A percentile compares a stretch with the other conserved stretches of the same genome.
Conservation (phyloP, 2,797 vertebrate genomes). For the Peromyscus aztecus region DNA sequence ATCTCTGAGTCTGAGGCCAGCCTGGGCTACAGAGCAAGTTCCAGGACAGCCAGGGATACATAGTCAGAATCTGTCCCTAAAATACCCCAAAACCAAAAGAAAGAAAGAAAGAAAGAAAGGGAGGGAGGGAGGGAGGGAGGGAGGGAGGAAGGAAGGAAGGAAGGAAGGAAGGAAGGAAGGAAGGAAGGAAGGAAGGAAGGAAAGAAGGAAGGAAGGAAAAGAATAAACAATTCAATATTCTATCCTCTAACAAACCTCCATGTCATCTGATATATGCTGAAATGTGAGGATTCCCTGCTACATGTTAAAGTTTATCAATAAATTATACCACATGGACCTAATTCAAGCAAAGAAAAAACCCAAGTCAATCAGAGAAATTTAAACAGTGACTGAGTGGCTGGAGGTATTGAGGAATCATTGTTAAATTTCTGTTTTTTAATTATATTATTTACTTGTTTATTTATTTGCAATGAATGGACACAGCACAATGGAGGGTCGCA, state of each 20-base stretch:
- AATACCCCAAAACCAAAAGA: neutral
- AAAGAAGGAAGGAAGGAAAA: neutral
- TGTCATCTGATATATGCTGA: neutral
- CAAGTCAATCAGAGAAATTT: constrained; percentile 1
- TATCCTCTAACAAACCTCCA: neutral
- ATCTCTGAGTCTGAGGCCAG: neutral
- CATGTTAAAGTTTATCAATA: neutral
- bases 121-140: no score
- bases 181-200: no score
- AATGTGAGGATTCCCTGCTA: neutral
- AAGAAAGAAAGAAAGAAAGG: neutral
- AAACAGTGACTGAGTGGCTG: neutral
- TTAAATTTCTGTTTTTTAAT: constrained; percentile 11
- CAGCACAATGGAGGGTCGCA: neutral
- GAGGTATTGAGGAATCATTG: neutral
- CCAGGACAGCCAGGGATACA: no score
- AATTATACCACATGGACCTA: neutral
- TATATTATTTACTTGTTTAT: neutral
- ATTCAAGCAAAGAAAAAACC: neutral
- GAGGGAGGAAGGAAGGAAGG: fast-evolving
- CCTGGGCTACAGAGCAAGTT: no score
- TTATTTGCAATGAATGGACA: neutral
- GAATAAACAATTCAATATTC: neutral
- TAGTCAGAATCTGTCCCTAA: no score
- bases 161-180: fast-evolving